These are phyloP conservation scores for Watsonalla binaria DNA, from an alignment of 2,888 invertebrate genomes.

Conservation along the genomic window DNA sequence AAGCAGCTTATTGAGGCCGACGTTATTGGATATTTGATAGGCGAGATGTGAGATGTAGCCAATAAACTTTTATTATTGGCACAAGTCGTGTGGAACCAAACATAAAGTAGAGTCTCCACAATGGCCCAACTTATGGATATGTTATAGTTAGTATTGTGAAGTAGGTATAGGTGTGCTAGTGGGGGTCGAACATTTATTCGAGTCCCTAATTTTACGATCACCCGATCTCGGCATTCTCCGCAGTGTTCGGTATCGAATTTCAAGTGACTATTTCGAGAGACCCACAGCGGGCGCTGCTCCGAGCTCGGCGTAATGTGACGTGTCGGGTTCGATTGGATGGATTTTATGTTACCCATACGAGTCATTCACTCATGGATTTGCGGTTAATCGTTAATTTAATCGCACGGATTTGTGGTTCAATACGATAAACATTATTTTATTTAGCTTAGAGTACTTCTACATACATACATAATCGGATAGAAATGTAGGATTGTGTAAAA, in stretches of 20 bases:
- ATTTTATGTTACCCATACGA: constrained; percentile 63
- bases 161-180: constrained; percentile 14
- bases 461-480: too few species aligned
- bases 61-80: constrained; percentile 66
- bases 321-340: constrained; percentile 67
- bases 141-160: constrained; percentile 7
- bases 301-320: constrained; percentile 57
- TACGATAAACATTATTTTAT: constrained; percentile 8
- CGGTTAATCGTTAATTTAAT: constrained; percentile 62
- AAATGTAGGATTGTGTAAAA: too few species aligned
- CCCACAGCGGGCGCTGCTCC: constrained; percentile 23
- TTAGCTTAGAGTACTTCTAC: too few species aligned
- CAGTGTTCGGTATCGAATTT: constrained; percentile 65
- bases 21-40: constrained; percentile 65
- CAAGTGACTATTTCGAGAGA: constrained; percentile 64
- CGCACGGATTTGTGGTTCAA: constrained; percentile 50
- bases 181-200: constrained; percentile 32
- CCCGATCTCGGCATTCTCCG: constrained; percentile 56
- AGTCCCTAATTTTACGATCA: constrained; percentile 69
- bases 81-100: constrained; percentile 48
- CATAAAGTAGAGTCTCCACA: constrained; percentile 30
- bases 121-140: constrained; percentile 6
- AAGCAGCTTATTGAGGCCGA: constrained; percentile 50
- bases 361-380: constrained; percentile 50
- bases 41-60: constrained; percentile 58